Conservation (phyloP, 2,113 vertebrate species). For the Clarias magur region DNA sequence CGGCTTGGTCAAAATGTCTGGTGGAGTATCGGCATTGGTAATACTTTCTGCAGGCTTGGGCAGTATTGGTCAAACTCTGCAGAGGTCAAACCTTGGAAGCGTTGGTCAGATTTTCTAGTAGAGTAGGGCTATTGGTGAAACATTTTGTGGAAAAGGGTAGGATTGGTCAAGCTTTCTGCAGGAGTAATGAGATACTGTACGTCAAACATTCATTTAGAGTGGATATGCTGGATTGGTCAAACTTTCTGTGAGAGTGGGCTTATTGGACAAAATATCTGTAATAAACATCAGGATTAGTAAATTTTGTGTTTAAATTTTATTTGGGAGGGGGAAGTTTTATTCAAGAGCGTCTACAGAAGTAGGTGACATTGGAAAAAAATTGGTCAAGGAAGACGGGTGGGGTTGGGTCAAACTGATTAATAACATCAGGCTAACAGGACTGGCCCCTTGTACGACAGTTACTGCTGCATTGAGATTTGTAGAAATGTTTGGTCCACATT, state of each 20-base stretch:
- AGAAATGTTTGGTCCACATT: not conserved
- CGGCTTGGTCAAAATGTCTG: not conserved
- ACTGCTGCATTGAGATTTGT: not conserved
- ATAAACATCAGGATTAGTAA: not conserved
- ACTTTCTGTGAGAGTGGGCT: not conserved
- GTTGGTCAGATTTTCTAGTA: not conserved
- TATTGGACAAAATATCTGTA: not conserved
- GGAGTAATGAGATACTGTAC: not conserved
- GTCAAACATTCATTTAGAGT: not conserved
- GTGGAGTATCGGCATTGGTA: not conserved
- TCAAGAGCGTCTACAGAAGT: not conserved
- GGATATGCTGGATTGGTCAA: not conserved
- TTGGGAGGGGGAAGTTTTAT: not conserved
- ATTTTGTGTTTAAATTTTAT: not conserved
- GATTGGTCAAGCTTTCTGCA: not conserved
- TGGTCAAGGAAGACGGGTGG: no score
- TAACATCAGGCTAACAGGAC: not conserved
- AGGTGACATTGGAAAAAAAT: not conserved
- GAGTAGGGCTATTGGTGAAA: not conserved
- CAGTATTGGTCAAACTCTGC: not conserved
- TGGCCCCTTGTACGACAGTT: not conserved
- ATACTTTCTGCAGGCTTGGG: not conserved
- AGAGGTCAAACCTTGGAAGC: not conserved
- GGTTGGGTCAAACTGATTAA: not conserved
- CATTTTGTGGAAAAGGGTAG: not conserved